These are phyloP conservation scores for Brachynemurus nebulosus DNA, from an alignment of 2,888 invertebrate species.

Conservation along the genomic window DNA sequence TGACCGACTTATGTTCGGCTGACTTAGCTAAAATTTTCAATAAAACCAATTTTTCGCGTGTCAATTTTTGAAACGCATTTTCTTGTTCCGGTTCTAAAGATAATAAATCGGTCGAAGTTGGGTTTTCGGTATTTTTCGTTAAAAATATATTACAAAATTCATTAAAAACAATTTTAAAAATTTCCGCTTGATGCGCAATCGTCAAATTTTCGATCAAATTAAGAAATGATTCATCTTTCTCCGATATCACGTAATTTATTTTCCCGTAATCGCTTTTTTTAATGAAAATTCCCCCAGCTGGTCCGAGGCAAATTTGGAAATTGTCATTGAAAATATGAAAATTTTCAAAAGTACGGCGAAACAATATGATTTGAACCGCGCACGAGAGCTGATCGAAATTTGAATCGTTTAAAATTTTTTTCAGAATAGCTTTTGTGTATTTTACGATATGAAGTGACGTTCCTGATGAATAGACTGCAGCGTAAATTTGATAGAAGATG, in stretches of 20 bases:
- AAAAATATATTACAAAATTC: slow-evolving; percentile 2
- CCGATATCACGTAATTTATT: neutral
- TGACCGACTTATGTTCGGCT: slow-evolving; percentile 33
- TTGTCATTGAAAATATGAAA: slow-evolving; percentile 22
- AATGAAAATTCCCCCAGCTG: slow-evolving; percentile 18
- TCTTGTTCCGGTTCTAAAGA: slow-evolving; percentile 15
- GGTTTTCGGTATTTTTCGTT: neutral
- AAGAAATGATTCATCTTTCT: neutral
- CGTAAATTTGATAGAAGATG: slow-evolving; percentile 17
- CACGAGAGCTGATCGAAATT: slow-evolving; percentile 18
- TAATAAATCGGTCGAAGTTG: slow-evolving; percentile 10
- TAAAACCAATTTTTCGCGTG: slow-evolving; percentile 31
- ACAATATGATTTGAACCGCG: slow-evolving; percentile 28
- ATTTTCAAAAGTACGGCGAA: slow-evolving; percentile 20
- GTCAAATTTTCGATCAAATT: neutral
- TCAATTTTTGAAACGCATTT: slow-evolving; percentile 19
- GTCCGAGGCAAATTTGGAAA: slow-evolving; percentile 21
- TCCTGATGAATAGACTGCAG: slow-evolving; percentile 13
- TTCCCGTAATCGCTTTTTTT: slow-evolving; percentile 3
- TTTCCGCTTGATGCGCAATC: neutral
- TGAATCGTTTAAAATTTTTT: slow-evolving; percentile 19
- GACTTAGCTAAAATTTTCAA: slow-evolving; percentile 39
- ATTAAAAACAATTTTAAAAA: slow-evolving; percentile 1
- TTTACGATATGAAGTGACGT: neutral
- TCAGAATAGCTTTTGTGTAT: slow-evolving; percentile 16